These are phyloP conservation scores for Dipodomys ordii DNA, from an alignment of 2,113 vertebrate species.

Conservation along the genomic window DNA sequence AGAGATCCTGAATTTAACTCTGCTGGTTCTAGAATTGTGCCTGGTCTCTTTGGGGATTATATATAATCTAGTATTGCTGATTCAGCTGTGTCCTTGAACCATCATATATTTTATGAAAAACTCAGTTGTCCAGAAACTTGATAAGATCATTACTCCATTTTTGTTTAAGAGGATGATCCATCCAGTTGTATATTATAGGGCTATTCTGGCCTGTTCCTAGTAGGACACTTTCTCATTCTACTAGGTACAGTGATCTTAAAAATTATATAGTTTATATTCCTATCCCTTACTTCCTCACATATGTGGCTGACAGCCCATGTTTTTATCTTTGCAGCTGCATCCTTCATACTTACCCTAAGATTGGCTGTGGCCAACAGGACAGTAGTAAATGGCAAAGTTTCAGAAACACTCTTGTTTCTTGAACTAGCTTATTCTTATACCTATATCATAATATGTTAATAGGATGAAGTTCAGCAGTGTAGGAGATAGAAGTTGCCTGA, in stretches of 20 bases:
- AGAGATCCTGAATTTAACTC: neutral
- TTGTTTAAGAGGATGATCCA: neutral
- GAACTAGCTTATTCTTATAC: neutral
- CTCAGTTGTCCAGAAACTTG: neutral
- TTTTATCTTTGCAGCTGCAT: neutral
- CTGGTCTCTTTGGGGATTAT: neutral
- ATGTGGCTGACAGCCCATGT: neutral
- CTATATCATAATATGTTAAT: neutral
- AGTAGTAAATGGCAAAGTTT: neutral
- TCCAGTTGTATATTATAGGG: neutral
- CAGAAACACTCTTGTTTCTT: neutral
- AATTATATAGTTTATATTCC: neutral
- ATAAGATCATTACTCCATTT: neutral
- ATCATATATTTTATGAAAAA: neutral
- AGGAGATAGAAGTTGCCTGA: neutral
- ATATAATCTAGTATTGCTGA: neutral
- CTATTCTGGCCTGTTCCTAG: neutral
- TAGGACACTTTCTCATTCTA: neutral
- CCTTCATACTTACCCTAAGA: neutral
- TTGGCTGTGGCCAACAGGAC: neutral
- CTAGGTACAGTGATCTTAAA: neutral
- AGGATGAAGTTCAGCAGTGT: neutral
- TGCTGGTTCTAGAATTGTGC: neutral
- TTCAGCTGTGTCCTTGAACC: neutral
- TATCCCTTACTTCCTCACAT: neutral